Evolutionary conservation across 2,797 vertebrate species (phyloP).

Genomic region (Smutsia temminckii): DNA sequence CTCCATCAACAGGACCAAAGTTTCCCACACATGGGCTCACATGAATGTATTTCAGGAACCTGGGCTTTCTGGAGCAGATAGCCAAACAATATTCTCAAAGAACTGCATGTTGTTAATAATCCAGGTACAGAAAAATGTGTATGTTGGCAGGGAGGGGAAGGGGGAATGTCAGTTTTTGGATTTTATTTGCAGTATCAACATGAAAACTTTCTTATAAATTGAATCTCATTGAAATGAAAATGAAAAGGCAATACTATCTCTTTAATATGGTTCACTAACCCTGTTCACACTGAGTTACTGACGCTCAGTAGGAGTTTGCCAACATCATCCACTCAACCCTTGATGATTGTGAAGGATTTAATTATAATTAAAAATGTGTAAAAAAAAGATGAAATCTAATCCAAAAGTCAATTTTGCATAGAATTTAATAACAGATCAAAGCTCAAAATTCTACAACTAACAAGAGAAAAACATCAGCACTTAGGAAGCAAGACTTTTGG

Average conservation of each 20-base stretch:
- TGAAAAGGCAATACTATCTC: conserved; percentile 77
- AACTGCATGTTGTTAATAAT: conserved; percentile 31
- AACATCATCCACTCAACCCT: conserved; percentile 73
- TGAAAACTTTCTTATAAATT: conserved; percentile 70
- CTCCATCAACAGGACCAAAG: not conserved
- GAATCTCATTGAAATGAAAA: conserved; percentile 73
- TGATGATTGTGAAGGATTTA: conserved; percentile 79
- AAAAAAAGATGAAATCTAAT: conserved; percentile 67
- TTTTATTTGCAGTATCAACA: conserved; percentile 63
- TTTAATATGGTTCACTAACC: conserved; percentile 83
- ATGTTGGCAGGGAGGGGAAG: no score
- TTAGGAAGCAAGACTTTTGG: not conserved
- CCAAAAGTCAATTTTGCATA: conserved; percentile 70
- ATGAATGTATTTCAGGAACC: conserved; percentile 43
- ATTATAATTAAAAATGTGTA: conserved; percentile 78
- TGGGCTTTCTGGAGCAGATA: conserved; percentile 15
- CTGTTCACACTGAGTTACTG: conserved; percentile 78
- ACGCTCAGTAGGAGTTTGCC: conserved; percentile 78
- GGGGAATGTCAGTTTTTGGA: not conserved
- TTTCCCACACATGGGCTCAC: conserved; percentile 39
- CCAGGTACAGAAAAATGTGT: conserved; percentile 16
- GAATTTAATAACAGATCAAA: conserved; percentile 74
- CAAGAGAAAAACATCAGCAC: conserved; percentile 13
- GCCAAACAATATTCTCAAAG: conserved; percentile 36
- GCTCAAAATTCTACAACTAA: conserved; percentile 50